Evolutionary conservation across 2,113 vertebrate species (phyloP), one percentile per base, ranked within the genome.

Genomic region (Lepus europaeus): DNA sequence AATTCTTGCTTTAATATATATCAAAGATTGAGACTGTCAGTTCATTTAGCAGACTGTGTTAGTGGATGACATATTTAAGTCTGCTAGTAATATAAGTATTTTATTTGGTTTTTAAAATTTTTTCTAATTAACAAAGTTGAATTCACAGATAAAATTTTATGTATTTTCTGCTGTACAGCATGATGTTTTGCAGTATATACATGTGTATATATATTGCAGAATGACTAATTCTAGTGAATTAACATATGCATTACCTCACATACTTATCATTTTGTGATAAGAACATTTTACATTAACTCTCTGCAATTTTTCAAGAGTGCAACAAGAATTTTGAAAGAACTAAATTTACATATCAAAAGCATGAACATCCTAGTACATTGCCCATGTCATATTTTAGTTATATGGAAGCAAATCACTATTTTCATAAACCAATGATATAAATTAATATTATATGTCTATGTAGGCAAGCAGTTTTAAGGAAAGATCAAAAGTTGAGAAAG

Each of bases 321-420:
- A 64, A 13, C 33, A 66, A 77, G 0, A 33, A 77, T 59, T 81
- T 89, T 74, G 69, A 66, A 84, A 87, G 31, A n/a, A 10, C 13
- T 81, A 29, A 5, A 69, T 79, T 96, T 95, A 84, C 12, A 61
- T 77, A 68, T 68, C 6, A 81, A 95, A 93, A 92, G 27, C 29
- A 89, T 29, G 27, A 53, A 83, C 16, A 69, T 22, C 72, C 84
- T 81, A 84, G 51, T 80, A 76, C n/a, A 72, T 27, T 36, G 45
- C 69, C n/a, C 63, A 23, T 69, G 36, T 68, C 56, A n/a, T 45
- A 76, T 73, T 81, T 84, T 74, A 12, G 12, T 39, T 61, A 20
- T 22, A 64, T 72, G 39, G 16, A 53, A 94, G 12, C 16, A 77
- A 90, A 85, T 73, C 3, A 81, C 23, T 63, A 0, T 78, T 68